Evolutionary conservation across 2,888 invertebrate species (phyloP), one percentile per base, ranked within the genome.

Genomic region (Netelia fuscicornis): DNA sequence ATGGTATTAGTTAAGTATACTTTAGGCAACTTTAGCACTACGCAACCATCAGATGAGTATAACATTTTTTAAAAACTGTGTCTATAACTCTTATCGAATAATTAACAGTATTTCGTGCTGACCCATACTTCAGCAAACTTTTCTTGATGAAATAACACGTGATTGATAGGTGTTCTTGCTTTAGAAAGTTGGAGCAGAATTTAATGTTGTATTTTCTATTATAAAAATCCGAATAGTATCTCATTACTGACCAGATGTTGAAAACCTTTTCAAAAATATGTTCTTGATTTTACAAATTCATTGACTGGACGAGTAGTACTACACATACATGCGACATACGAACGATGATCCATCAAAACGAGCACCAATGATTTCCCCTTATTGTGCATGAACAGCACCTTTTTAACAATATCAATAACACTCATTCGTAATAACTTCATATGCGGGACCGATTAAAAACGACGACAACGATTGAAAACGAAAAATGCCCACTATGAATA

Each of bases 381-480:
- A 48, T 13, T 48, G 13, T 48, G 2, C 13, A 13, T 48, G 11
- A 48, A 13, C 13, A 48, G 13, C 13, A 48, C 13, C 13, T 48
- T 48, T 48, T 3, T 13, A 10, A 48, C 11, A 48, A 48, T 13
- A 48, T 13, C 48, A 48, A 48, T 8, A 48, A 48, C 11, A 48
- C 48, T 48, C 10, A 48, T 13, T 48, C 2, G 48, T 13, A 2
- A 48, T 1, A 48, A 48, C 48, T 48, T 48, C 13, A 11, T 13
- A 13, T 48, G 11, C 13, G 48, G 48, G 48, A 11, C 10, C 48
- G 48, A 48, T 48, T 2, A n/a, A 44, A 23, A 23, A 23, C 3
- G 52, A 68, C 48, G 52, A 68, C 13, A 30, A 17, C 25, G 48
- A 8, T 52, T 52, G 68, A 48, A 42, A 67, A 67, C n/a, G 20